Conservation (phyloP, 2,113 vertebrate species). For the Furnarius figulus region DNA sequence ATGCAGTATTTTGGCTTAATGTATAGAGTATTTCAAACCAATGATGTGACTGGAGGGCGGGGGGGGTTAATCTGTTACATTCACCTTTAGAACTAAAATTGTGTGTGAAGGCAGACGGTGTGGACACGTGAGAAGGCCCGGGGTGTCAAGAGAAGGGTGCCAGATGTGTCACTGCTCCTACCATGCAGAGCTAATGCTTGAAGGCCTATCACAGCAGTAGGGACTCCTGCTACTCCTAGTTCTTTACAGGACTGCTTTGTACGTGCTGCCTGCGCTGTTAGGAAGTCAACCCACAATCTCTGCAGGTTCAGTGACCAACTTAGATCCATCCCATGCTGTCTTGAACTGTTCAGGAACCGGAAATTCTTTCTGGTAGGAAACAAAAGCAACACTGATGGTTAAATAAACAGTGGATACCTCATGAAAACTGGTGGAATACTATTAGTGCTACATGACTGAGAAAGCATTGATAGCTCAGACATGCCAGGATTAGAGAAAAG, state of each 20-base stretch:
- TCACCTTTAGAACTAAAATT: conserved; percentile 55
- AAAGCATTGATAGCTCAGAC: conserved; percentile 36
- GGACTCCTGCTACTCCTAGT: conserved; percentile 35
- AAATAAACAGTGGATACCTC: conserved; percentile 28
- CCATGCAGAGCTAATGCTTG: conserved; percentile 39
- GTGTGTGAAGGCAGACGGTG: conserved; percentile 53
- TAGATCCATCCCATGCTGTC: conserved; percentile 93
- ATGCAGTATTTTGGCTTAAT: conserved; percentile 51
- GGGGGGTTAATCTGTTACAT: not conserved
- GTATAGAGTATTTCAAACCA: conserved; percentile 19
- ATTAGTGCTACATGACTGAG: not conserved
- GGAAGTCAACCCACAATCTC: conserved; percentile 89
- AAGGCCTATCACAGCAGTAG: conserved; percentile 48
- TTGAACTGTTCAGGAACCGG: conserved; percentile 98
- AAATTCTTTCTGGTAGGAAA: conserved; percentile 88
- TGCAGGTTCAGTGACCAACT: conserved; percentile 92
- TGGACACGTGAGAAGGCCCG: conserved; percentile 8
- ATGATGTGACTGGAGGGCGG: not conserved
- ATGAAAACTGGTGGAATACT: conserved; percentile 36
- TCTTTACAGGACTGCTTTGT: conserved; percentile 55
- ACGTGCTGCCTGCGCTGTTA: not conserved
- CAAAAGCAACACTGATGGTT: conserved; percentile 58
- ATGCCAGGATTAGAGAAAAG: conserved; percentile 2
- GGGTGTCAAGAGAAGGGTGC: conserved; percentile 50
- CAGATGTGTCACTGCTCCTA: not conserved